Evolutionary conservation across 2,888 invertebrate species (phyloP), one percentile per base, ranked within the genome.

Genomic region (Lasioglossum villosulum): DNA sequence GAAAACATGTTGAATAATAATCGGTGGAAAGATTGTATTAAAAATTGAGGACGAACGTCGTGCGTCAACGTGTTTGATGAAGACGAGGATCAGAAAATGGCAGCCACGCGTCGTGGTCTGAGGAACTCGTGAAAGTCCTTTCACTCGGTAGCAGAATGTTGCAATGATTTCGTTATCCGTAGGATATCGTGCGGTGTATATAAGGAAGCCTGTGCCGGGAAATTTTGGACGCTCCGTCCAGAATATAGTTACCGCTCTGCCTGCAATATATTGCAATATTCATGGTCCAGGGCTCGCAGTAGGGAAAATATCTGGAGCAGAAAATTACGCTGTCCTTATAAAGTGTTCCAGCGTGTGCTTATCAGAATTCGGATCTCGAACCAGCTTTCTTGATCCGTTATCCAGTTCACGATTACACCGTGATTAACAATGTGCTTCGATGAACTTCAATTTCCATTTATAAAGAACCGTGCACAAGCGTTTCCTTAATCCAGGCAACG

Each of bases 121-220:
- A 63, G 30, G 30, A 63, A 63, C 66, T 68, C 39, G 39, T 23
- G 23, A 68, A 12, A n/a, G 34, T 37, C 12, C 37, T 68, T 39
- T 39, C 68, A 37, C 34, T 4, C n/a, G 37, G 34, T 19, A n/a
- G n/a, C 68, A 68, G 37, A 68, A 68, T 39, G 34, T 68, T 39
- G 30, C 68, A n/a, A 80, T 42, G 56, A 77, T 80, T 70, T 77
- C 77, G 70, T 59, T 42, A 45, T 59, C 19, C 45, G 27, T 23
- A 5, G 77, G 56, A 76, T 76, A 39, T 76, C 52, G 75, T 30
- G 14, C 42, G 23, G 56, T 30, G 30, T 27, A 27, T 8, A 42
- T 52, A 71, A 80, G 77, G 70, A 34, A 34, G 8, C 68, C 39
- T 23, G 68, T 68, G 39, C 27, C 42, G 63, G 23, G 66, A 73